Base-by-base conservation (phyloP, 2,797 vertebrate genomes). In the Enteromius paludinosus region DNA sequence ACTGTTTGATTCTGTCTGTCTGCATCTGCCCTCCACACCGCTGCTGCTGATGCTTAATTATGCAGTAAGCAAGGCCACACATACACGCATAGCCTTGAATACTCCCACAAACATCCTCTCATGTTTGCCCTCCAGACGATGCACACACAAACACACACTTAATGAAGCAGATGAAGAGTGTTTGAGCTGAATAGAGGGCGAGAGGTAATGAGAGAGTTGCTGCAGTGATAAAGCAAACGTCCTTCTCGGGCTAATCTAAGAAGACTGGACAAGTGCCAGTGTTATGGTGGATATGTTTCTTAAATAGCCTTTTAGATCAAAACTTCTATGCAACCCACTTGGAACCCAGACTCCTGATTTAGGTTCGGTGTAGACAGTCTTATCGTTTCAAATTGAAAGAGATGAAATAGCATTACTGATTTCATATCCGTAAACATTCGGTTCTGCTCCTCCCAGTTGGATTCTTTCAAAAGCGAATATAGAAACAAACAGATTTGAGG, bases 31-130 rank as follows among this genome's bases (percentile, higher is more conserved):
- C 62, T 73, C 52, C 76, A 82, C 76, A 66, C 47, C 17, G 17
- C 35, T 41, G 25, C 61, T 41, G 84, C 88, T 91, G 91, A 88
- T 88, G 90, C 88, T 93, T 91, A 93, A 94, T 94, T 92, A 93
- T 92, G 86, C 88, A 93, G 91, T 65, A 81, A 82, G 77, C 78
- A 81, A 76, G 87, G 81, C 85, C 86, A 73, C 49, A 52, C 78
- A 72, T 86, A 47, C 28, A 52, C 80, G 64, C 87, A 38, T 14
- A 49, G 73, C 73, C 72, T 62, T 25, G 62, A 62, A 54, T 83
- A 90, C 87, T 84, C 87, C 77, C 78, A 81, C 72, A 75, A 78
- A 68, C 78, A 85, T 70, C 69, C 62, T 59, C 59, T 78, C 64
- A 70, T 79, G 66, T 62, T 70, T 76, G 69, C 70, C 69, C 70